Base-by-base conservation (phyloP, 1,140 invertebrate genomes). In the Aphaenogaster ashmeadi region DNA sequence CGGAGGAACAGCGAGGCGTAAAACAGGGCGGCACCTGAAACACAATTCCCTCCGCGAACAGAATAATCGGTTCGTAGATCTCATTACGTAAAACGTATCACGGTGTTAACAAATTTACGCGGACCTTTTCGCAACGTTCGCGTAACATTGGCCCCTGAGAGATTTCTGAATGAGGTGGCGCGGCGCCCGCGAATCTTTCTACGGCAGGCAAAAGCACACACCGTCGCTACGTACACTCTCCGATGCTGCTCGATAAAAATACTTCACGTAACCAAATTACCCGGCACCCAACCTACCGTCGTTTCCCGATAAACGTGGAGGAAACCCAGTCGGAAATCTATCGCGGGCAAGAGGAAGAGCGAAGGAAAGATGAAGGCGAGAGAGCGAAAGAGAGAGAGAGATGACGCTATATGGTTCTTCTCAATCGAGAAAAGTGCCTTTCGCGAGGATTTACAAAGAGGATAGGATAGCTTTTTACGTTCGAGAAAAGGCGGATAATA, bases 251-350 rank as follows among this genome's bases (percentile, higher is more conserved):
- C 41, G 90, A 91, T 91, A 91, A 91, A 91, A 88, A 90, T 91
- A 91, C 88, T 88, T 88, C 58, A 72, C 81, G 88, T 91, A 91
- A 91, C 88, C 90, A 91, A 91, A 91, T 91, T 91, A 91, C 90
- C 86, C 86, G 60, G 56, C 64, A n/a, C 62, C 75, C 81, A 54
- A 72, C 74, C 75, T 52, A 66, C 80, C 86, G 64, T 66, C 87
- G 87, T 81, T 90, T 90, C 87, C 60, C 90, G 90, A 90, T 91
- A 88, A 91, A 91, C 54, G 88, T 54, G 71, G 36, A 72, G 54
- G 64, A 89, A 90, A 71, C 71, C 62, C 44, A 41, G 77, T 79
- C 77, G 89, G 75, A 80, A 90, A 83, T 90, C 69, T 86, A 86
- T 50, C 80, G 47, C 52, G 13, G 79, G 54, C n/a, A 36, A 50